phyloP scores from a whole-genome alignment of 2,113 vertebrate species.

The cattle (Bos taurus) region ARS-UCD2.0 NC_037333.1:33155501-33156000 shows the following conservation, averaged over 20 bases:
- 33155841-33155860: background rate
- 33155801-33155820: background rate
- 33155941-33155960: background rate
- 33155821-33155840: background rate
- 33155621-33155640: background rate
- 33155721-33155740: background rate
- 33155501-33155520: background rate
- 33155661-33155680: background rate
- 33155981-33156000: background rate
- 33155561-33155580: background rate
- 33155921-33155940: background rate
- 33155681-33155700: background rate
- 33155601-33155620: background rate
- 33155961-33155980: background rate
- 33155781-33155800: background rate
- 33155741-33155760: background rate
- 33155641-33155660: background rate
- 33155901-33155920: background rate
- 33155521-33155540: background rate
- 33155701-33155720: background rate
- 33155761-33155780: background rate
- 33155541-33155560: background rate
- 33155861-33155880: background rate
- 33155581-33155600: background rate
- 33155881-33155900: background rate